phyloP scores from a whole-genome alignment of 2,888 invertebrate genomes.

The Mesorhabditis belari region DNA sequence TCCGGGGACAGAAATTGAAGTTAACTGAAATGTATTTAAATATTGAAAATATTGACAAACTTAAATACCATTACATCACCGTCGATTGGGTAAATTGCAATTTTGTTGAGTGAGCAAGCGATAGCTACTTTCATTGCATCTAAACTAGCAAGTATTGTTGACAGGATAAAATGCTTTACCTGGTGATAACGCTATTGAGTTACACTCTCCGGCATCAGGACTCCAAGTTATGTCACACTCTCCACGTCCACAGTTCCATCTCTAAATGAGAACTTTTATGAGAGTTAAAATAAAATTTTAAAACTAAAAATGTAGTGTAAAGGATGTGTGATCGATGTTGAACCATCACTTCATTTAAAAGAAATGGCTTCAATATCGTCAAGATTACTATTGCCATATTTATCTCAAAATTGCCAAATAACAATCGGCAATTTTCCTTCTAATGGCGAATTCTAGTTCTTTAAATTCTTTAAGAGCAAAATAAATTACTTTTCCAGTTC shows the following conservation, averaged over 20 bases:
- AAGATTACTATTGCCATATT: background rate
- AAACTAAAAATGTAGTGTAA: no score
- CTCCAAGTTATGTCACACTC: background rate
- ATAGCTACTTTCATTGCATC: background rate
- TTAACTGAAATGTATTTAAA: background rate
- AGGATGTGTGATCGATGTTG: no score
- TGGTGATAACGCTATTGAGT: background rate
- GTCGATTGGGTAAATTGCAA: background rate
- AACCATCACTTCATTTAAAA: no score
- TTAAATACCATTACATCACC: background rate
- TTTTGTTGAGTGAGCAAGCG: background rate
- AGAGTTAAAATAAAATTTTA: background rate
- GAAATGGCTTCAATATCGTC: no score
- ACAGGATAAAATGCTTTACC: background rate
- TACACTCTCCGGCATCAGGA: background rate
- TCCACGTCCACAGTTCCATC: background rate
- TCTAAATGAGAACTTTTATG: background rate
- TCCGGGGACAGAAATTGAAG: background rate
- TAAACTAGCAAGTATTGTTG: background rate
- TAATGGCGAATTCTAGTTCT: background rate
- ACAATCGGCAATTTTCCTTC: background rate
- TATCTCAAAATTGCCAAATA: background rate
- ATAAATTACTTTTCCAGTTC: slow-evolving; percentile 53
- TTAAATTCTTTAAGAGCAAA: background rate
- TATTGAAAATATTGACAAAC: background rate